phyloP scores from a whole-genome alignment of 1,140 invertebrate species.

The Psix sp. region DNA sequence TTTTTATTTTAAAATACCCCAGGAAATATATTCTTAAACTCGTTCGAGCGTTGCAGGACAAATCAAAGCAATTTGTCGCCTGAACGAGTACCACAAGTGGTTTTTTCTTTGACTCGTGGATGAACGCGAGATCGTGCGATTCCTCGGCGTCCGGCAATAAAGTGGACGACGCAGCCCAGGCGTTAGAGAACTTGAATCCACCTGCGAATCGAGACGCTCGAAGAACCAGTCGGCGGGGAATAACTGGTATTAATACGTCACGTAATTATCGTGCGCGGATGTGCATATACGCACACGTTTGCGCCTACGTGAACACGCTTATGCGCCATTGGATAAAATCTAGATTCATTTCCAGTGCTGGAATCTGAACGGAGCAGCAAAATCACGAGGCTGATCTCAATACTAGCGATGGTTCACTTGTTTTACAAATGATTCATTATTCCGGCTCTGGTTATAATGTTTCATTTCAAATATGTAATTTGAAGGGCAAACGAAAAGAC shows the following conservation, averaged over 20 bases:
- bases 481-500: slow-evolving; percentile 17
- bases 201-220: slow-evolving; percentile 68
- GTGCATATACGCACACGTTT: slow-evolving; percentile 59
- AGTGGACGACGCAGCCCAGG: slow-evolving; percentile 53
- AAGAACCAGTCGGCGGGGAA: slow-evolving; percentile 71
- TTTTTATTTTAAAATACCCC: not conserved
- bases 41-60: not conserved
- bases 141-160: slow-evolving; percentile 54
- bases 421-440: slow-evolving; percentile 49
- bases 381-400: slow-evolving; percentile 38
- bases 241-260: slow-evolving; percentile 76
- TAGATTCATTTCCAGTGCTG: slow-evolving; percentile 49
- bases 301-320: slow-evolving; percentile 31
- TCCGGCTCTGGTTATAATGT: slow-evolving; percentile 23
- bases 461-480: slow-evolving; percentile 21
- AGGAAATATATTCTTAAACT: not conserved
- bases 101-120: slow-evolving; percentile 23
- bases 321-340: slow-evolving; percentile 57
- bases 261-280: slow-evolving; percentile 72
- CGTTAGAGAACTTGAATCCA: slow-evolving; percentile 69
- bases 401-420: slow-evolving; percentile 27
- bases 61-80: slow-evolving; percentile 28
- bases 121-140: slow-evolving; percentile 41
- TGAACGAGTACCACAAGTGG: not conserved
- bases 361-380: slow-evolving; percentile 33